Evolutionary conservation across 1,140 invertebrate genomes (phyloP).

Genomic region (Centruroides vittatus): DNA sequence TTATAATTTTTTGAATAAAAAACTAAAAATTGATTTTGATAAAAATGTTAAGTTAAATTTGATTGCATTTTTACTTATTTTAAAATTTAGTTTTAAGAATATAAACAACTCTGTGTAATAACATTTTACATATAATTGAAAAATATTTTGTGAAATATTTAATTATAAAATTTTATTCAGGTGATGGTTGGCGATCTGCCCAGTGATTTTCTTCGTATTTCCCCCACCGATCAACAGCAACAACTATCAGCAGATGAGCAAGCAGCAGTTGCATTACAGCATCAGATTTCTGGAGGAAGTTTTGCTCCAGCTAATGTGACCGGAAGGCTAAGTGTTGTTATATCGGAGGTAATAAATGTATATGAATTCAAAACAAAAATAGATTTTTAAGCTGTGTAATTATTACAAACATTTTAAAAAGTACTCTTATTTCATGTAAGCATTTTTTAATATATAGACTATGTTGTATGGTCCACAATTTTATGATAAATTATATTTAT

Average conservation of each 20-base stretch:
- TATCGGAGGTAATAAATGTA: constrained; percentile 47
- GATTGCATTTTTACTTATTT: too few relatives aligned
- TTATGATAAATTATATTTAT: too few relatives aligned
- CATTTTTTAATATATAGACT: background rate
- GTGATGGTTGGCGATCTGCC: constrained; percentile 61
- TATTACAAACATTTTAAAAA: background rate
- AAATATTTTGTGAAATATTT: too few relatives aligned
- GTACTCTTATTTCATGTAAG: constrained; percentile 16
- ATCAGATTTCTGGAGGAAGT: constrained; percentile 43
- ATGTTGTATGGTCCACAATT: too few relatives aligned
- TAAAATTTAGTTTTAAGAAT: too few relatives aligned
- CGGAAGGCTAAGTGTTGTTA: constrained; percentile 62
- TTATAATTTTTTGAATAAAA: too few relatives aligned
- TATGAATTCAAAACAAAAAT: background rate
- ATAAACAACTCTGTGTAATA: too few relatives aligned
- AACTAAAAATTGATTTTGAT: too few relatives aligned
- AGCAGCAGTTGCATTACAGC: constrained; percentile 61
- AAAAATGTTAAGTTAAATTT: too few relatives aligned
- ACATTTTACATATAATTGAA: too few relatives aligned
- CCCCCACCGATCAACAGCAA: constrained; percentile 39
- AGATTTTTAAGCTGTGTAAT: background rate
- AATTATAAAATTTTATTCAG: constrained; percentile 17
- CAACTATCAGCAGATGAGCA: constrained; percentile 62
- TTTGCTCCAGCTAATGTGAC: constrained; percentile 41
- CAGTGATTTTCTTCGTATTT: constrained; percentile 58